phyloP scores from a whole-genome alignment of 2,113 vertebrate species.

The Gnathonemus longibarbis region DNA sequence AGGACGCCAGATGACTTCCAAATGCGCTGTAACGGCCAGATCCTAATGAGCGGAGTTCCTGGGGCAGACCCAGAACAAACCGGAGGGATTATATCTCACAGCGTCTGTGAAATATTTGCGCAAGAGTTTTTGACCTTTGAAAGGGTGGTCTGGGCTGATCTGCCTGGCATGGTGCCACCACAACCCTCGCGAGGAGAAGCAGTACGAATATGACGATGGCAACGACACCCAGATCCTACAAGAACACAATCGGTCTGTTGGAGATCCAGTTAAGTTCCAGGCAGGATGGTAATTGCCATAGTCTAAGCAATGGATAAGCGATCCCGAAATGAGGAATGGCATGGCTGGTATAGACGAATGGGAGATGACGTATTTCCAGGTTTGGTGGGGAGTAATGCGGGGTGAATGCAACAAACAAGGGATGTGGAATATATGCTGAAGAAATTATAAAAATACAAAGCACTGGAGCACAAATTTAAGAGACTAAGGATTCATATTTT shows the following conservation, averaged over 20 bases:
- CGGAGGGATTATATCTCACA: not conserved
- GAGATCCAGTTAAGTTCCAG: not conserved
- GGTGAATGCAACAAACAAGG: not conserved
- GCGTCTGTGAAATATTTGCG: not conserved
- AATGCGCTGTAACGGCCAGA: not conserved
- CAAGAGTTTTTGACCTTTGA: not conserved
- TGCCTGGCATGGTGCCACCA: not conserved
- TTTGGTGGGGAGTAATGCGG: not conserved
- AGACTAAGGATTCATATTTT: not conserved
- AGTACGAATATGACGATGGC: not conserved
- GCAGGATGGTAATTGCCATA: not conserved
- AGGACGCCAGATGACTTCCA: not conserved
- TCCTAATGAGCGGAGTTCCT: not conserved
- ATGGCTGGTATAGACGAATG: not conserved
- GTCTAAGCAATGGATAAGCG: not conserved
- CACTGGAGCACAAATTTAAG: not conserved
- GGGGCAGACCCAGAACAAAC: not conserved
- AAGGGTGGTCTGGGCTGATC: not conserved
- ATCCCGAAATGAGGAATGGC: not conserved
- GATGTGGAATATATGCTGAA: not conserved
- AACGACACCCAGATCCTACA: not conserved
- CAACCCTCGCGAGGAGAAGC: not conserved
- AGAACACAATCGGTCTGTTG: not conserved
- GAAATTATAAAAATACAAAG: not conserved
- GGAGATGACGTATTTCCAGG: not conserved